Conservation (phyloP, 2,113 vertebrate species). For the Scalopus aquaticus region DNA sequence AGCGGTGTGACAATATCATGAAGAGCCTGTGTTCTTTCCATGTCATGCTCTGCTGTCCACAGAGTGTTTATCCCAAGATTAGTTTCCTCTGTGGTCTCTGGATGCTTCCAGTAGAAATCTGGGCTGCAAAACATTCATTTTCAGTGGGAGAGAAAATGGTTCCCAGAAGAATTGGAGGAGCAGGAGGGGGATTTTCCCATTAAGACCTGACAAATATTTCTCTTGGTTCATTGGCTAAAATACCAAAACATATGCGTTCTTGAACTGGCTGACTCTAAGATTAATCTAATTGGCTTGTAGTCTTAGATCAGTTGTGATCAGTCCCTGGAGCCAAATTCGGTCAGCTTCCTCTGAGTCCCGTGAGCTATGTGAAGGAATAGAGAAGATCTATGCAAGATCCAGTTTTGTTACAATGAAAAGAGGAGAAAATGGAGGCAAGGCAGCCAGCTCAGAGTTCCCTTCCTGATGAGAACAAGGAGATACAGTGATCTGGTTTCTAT, state of each 20-base stretch:
- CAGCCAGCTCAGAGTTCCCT: background rate
- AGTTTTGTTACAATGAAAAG: background rate
- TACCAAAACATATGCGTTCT: background rate
- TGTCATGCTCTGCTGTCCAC: background rate
- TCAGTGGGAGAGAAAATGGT: background rate
- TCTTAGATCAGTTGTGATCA: background rate
- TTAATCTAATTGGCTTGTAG: background rate
- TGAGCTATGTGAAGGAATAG: background rate
- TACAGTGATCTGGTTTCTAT: background rate
- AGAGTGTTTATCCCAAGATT: background rate
- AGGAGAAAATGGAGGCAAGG: background rate
- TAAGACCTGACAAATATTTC: background rate
- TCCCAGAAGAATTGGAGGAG: background rate
- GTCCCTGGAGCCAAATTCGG: background rate
- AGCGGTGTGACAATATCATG: fast-evolving
- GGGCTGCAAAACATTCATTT: background rate
- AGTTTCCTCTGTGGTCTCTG: background rate
- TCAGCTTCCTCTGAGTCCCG: background rate
- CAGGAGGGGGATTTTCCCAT: background rate
- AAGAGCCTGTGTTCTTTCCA: background rate
- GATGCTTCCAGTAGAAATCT: background rate
- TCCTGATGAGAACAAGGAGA: background rate
- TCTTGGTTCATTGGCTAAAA: background rate
- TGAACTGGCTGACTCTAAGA: background rate
- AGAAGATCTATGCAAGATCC: background rate